A percentile compares a stretch with the other conserved stretches of the same genome.
phyloP scores from a whole-genome alignment of 2,113 vertebrate genomes.

The Embiotoca jacksoni region DNA sequence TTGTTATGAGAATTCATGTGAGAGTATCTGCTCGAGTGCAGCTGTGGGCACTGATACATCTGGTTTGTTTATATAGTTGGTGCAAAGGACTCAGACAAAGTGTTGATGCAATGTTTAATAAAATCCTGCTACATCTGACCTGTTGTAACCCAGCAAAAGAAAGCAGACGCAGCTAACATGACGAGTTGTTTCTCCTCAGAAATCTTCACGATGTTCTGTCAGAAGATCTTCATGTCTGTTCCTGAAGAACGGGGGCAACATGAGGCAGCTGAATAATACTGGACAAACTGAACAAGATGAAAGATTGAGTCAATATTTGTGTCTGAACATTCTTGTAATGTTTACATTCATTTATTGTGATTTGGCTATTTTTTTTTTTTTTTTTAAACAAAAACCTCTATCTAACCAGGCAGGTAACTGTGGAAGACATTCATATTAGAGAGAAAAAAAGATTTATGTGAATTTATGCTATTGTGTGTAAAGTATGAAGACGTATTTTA shows the following conservation, averaged over 20 bases:
- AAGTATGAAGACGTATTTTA: slow-evolving; percentile 18
- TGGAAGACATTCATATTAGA: not conserved
- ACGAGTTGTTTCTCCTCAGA: slow-evolving; percentile 73
- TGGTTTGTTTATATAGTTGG: slow-evolving; percentile 26
- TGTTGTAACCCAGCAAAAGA: slow-evolving; percentile 16
- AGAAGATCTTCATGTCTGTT: slow-evolving; percentile 85
- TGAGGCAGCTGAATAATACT: slow-evolving; percentile 51
- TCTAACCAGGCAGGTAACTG: slow-evolving; percentile 11
- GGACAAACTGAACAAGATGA: not conserved
- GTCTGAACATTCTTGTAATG: slow-evolving; percentile 36
- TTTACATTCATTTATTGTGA: slow-evolving; percentile 60
- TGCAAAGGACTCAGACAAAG: not conserved
- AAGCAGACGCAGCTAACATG: slow-evolving; percentile 28
- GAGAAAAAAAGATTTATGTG: slow-evolving; percentile 17
- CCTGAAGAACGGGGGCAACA: slow-evolving; percentile 75
- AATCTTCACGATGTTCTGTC: slow-evolving; percentile 85
- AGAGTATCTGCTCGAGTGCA: slow-evolving; percentile 24
- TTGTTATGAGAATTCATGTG: slow-evolving; percentile 52
- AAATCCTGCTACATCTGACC: not conserved
- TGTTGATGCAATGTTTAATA: not conserved
- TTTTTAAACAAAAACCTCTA: not conserved
- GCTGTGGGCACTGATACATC: slow-evolving; percentile 23
- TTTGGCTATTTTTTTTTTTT: slow-evolving; percentile 14
- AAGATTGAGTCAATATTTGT: slow-evolving; percentile 34
- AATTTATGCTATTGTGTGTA: no score